Conservation (phyloP, 2,113 vertebrate species). For the Carassius carassius region DNA sequence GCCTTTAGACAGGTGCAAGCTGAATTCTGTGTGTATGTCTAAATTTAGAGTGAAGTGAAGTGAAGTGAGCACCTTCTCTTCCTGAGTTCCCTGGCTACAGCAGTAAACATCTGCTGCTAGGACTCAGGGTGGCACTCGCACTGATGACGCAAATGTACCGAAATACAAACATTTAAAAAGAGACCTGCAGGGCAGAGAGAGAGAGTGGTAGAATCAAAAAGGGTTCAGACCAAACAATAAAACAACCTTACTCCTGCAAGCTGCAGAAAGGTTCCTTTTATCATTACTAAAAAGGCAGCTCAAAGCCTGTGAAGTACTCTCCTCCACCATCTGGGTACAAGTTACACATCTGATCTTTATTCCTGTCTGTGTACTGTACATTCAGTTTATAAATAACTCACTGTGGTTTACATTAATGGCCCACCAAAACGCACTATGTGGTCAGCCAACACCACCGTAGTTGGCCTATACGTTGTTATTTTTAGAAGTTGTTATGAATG, state of each 20-base stretch:
- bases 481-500: background rate
- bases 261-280: background rate
- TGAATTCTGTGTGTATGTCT: background rate
- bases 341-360: background rate
- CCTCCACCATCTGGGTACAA: background rate
- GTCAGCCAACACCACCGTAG: background rate
- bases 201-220: background rate
- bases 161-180: background rate
- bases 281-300: conserved; percentile 8
- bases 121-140: background rate
- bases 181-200: background rate
- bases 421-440: background rate
- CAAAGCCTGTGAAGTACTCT: background rate
- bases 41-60: background rate
- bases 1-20: background rate
- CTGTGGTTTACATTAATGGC: background rate
- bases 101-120: background rate
- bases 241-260: background rate
- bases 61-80: background rate
- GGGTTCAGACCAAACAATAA: background rate
- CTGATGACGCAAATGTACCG: background rate
- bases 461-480: background rate
- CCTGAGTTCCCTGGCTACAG: background rate
- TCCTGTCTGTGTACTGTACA: background rate
- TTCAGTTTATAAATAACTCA: background rate